Evolutionary conservation across 23 tunicate species (phyloP).

Genomic region (Clavelina lepadiformis): DNA sequence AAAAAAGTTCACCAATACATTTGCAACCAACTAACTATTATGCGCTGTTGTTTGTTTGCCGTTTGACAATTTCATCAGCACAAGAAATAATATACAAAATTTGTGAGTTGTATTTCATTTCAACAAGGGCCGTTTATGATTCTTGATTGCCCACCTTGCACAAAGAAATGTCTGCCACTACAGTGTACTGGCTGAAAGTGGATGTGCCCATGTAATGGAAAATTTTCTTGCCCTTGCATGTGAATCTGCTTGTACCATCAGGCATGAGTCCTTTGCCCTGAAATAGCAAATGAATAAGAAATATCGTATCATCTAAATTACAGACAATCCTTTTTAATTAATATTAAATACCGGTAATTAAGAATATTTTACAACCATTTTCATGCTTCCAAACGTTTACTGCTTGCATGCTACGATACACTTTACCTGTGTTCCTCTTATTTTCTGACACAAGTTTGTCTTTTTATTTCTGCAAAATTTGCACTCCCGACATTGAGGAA

Average conservation of each 20-base stretch:
- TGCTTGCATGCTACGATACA: neutral
- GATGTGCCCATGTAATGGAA: constrained; percentile 97
- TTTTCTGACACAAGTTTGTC: constrained; percentile 91
- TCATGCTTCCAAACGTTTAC: neutral
- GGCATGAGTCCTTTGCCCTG: constrained; percentile 96
- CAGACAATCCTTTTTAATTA: neutral
- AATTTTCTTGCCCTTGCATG: constrained; percentile 71
- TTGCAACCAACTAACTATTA: neutral
- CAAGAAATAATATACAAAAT: no score
- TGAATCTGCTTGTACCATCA: constrained; percentile 85
- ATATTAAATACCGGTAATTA: neutral
- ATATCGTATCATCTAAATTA: neutral
- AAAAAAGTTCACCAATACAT: no score
- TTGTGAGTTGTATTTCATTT: no score
- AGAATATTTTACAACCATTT: neutral
- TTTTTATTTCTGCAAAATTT: constrained; percentile 89
- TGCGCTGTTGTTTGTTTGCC: neutral
- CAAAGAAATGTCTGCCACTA: constrained; percentile 93
- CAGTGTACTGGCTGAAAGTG: constrained; percentile 94
- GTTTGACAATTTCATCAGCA: no score
- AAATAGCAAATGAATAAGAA: neutral
- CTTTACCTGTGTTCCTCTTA: constrained; percentile 76
- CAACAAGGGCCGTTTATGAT: no score
- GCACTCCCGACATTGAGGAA: constrained; percentile 89
- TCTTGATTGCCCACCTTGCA: no score